These are phyloP conservation scores for Pandemis heparana DNA, from an alignment of 2,888 invertebrate genomes.

Conservation along the genomic window DNA sequence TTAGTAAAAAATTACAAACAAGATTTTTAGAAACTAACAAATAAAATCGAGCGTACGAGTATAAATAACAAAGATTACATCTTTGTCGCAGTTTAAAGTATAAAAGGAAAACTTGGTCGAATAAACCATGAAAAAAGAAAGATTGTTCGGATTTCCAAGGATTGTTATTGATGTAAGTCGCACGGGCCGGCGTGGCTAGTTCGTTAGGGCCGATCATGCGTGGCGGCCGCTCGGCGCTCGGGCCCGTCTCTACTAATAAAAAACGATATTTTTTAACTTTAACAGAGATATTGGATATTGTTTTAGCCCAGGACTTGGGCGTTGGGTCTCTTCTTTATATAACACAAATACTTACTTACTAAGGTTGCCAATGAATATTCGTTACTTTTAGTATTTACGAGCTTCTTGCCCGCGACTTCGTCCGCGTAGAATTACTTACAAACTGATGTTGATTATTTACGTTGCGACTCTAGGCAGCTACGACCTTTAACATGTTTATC, in stretches of 20 bases:
- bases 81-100: neutral
- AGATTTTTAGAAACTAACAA: no score
- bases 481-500: no score
- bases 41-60: no score
- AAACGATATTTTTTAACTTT: conserved; percentile 9
- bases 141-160: conserved; percentile 64
- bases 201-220: conserved; percentile 66
- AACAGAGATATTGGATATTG: neutral
- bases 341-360: neutral
- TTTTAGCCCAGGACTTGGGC: neutral
- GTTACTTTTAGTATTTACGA: no score
- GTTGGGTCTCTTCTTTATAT: neutral
- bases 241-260: conserved; percentile 56
- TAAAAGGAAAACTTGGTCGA: neutral
- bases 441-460: no score
- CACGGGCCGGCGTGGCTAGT: conserved; percentile 5
- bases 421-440: no score
- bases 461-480: no score
- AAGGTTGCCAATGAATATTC: no score
- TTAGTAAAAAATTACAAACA: no score
- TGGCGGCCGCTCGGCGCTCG: conserved; percentile 64
- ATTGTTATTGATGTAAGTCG: conserved; percentile 74
- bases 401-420: no score
- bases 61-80: neutral
- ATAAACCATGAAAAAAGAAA: neutral